phyloP scores from a whole-genome alignment of 2,113 vertebrate species.

The Halcyon malimbica region DNA sequence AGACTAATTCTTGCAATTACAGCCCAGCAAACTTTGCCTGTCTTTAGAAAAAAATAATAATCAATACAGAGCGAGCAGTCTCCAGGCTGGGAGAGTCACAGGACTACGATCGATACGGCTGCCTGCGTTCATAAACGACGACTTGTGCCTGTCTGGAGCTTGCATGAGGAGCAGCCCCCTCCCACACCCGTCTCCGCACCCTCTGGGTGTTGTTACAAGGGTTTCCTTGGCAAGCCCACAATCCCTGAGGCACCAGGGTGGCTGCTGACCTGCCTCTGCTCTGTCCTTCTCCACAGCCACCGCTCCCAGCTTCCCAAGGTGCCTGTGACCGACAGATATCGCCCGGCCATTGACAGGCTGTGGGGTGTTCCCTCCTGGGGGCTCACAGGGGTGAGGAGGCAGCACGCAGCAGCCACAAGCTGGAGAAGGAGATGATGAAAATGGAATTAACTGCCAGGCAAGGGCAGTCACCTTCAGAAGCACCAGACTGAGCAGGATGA shows the following conservation, averaged over 20 bases:
- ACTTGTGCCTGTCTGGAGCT: not conserved
- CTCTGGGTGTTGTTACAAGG: not conserved
- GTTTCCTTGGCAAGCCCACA: not conserved
- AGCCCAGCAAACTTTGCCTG: not conserved
- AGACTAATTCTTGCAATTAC: slow-evolving; percentile 1
- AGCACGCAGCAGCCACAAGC: rapidly evolving
- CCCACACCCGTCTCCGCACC: not conserved
- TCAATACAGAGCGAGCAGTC: not conserved
- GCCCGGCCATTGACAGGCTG: rapidly evolving
- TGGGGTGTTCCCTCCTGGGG: rapidly evolving
- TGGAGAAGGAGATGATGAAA: not conserved
- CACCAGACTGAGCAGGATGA: not conserved
- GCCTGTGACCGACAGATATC: not conserved
- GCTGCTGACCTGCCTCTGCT: not conserved
- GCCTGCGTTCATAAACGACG: not conserved
- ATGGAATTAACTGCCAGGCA: not conserved
- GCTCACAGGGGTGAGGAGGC: not conserved
- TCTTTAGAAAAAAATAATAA: not conserved
- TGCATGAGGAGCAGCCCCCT: not conserved
- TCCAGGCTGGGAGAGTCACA: not conserved
- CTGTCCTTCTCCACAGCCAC: not conserved
- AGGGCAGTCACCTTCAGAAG: not conserved
- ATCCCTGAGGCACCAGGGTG: not conserved
- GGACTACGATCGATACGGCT: not conserved
- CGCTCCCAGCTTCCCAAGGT: not conserved